phyloP scores from a whole-genome alignment of 1,140 invertebrate genomes.

The Drosophila trapezifrons region DNA sequence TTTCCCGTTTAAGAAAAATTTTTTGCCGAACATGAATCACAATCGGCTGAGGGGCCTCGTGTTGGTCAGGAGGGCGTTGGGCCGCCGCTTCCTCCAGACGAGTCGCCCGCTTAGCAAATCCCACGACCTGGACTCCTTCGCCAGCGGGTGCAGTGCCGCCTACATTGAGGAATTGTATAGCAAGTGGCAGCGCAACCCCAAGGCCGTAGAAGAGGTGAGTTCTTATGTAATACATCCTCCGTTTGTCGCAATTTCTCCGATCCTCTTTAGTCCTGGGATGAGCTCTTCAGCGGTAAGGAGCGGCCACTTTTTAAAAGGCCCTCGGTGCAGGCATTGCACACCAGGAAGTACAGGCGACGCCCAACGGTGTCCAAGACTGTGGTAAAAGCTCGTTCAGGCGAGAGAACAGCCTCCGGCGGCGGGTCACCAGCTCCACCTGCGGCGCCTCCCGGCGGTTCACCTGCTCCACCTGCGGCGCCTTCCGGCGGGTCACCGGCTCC shows the following conservation, averaged over 20 bases:
- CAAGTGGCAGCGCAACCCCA: conserved; percentile 43
- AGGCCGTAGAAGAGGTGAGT: conserved; percentile 42
- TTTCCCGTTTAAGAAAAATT: neutral
- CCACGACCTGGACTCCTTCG: conserved; percentile 29
- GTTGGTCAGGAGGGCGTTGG: neutral
- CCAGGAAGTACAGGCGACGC: conserved; percentile 7
- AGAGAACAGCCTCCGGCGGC: neutral
- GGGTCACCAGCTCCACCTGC: neutral
- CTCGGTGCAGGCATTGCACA: neutral
- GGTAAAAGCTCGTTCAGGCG: neutral
- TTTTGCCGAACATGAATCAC: conserved; percentile 11
- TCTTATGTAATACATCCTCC: no score
- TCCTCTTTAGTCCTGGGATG: conserved; percentile 30
- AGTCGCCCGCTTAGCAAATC: neutral
- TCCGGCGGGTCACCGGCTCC: neutral
- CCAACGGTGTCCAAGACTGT: neutral
- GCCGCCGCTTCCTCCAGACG: neutral
- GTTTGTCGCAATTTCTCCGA: no score
- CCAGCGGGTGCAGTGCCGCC: conserved; percentile 39
- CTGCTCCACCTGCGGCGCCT: no score
- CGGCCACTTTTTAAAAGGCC: neutral
- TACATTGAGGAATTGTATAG: conserved; percentile 55
- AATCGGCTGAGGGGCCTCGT: conserved; percentile 12
- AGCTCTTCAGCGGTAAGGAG: conserved; percentile 47
- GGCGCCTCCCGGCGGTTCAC: conserved; percentile 85